A percentile compares a stretch with the other conserved stretches of the same genome.
Conservation (phyloP, 2,888 invertebrate genomes). For the Arenicola marina region DNA sequence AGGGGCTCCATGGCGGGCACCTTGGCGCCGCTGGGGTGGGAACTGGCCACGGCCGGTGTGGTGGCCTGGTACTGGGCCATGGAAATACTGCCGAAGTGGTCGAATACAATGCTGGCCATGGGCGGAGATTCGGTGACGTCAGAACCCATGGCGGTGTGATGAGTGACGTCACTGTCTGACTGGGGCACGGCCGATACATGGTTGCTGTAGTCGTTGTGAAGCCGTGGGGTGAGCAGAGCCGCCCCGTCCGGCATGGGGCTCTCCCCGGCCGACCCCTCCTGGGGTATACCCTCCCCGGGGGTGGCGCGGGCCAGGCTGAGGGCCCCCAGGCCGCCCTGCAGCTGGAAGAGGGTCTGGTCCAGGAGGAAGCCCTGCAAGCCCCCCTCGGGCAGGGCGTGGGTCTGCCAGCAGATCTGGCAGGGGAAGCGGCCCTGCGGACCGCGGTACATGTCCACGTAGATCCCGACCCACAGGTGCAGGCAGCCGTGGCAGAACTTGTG, state of each 20-base stretch:
- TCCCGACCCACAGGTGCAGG: constrained; percentile 9
- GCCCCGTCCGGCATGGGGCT: neutral
- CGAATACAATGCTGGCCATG: no score
- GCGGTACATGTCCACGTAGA: constrained; percentile 14
- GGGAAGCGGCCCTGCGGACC: constrained; percentile 4
- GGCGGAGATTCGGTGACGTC: no score
- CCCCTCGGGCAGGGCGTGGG: constrained; percentile 9
- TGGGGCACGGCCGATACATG: no score
- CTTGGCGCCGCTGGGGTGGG: neutral
- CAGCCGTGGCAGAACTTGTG: constrained; percentile 17
- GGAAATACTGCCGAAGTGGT: no score
- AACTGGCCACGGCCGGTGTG: neutral
- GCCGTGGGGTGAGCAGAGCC: no score
- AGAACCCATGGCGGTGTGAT: no score
- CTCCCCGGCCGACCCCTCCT: neutral
- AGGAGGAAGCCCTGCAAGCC: constrained; percentile 12
- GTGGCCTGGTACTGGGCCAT: no score
- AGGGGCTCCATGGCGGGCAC: neutral
- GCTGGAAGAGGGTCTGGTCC: constrained; percentile 9
- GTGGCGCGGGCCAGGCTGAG: constrained; percentile 14
- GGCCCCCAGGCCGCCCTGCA: constrained; percentile 1
- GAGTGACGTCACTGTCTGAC: no score
- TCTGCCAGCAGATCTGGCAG: constrained; percentile 15
- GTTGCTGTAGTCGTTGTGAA: no score
- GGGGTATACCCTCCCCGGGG: neutral